These are phyloP conservation scores for Sebastes trivittatus DNA, from an alignment of 2,797 vertebrate genomes.

Conservation along the genomic window DNA sequence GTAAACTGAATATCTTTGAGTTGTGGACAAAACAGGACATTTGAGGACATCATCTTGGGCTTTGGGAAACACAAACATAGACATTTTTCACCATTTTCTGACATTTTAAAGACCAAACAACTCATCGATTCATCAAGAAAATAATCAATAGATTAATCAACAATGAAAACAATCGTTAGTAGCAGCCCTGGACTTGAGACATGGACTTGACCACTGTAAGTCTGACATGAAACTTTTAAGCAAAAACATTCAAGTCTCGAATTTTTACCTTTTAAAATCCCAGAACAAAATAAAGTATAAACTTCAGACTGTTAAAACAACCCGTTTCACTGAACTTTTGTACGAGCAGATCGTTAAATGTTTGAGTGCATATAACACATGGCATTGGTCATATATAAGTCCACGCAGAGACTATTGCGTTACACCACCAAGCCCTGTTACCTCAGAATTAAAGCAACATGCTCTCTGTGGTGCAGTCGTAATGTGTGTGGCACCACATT, in stretches of 20 bases:
- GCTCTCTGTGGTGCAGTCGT: conserved; percentile 17
- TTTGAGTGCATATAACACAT: conserved; percentile 43
- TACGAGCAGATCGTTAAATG: conserved; percentile 25
- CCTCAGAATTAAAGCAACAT: conserved; percentile 39
- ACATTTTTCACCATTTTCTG: no score
- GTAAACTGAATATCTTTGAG: no score
- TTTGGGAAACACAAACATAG: no score
- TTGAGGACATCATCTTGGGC: no score
- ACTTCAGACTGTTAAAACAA: conserved; percentile 23
- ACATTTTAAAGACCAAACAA: no score
- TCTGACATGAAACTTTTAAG: not conserved
- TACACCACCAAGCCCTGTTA: conserved; percentile 35
- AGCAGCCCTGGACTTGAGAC: not conserved
- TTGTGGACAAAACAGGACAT: no score
- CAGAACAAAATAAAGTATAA: not conserved
- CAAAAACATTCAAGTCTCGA: not conserved
- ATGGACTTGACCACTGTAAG: not conserved
- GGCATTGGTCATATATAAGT: conserved; percentile 48
- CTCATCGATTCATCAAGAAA: no score
- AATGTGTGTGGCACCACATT: conserved; percentile 24
- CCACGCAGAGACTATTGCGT: conserved; percentile 41
- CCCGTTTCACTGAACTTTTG: conserved; percentile 15
- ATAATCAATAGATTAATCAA: accelerated
- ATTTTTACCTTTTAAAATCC: not conserved
- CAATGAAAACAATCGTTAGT: no score